Evolutionary conservation across 2,113 vertebrate species (phyloP).

Genomic region (Arvicanthis niloticus): DNA sequence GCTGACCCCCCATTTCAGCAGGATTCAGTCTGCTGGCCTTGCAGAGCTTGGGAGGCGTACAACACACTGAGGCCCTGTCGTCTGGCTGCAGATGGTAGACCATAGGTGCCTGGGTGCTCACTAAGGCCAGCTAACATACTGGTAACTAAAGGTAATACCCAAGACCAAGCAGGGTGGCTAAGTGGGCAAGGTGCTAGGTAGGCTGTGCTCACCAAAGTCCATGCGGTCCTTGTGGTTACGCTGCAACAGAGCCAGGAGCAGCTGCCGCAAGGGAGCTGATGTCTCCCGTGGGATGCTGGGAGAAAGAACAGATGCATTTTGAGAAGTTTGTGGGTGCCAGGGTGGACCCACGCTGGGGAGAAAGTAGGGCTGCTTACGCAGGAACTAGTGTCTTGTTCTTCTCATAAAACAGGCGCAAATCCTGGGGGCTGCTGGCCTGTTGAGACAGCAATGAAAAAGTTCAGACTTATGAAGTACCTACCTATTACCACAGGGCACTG

Average conservation of each 20-base stretch:
- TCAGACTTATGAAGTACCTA: not conserved
- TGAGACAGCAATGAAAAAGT: not conserved
- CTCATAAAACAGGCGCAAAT: slow-evolving; percentile 97
- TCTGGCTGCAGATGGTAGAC: not conserved
- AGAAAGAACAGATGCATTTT: not conserved
- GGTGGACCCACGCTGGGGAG: fast-evolving
- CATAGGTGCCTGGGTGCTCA: not conserved
- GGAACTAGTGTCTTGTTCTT: slow-evolving; percentile 95
- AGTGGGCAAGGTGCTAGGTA: too few species aligned
- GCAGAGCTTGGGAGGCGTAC: not conserved
- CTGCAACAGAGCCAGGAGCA: slow-evolving; percentile 94
- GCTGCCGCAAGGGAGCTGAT: slow-evolving; percentile 91
- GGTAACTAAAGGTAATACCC: not conserved
- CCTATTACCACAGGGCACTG: not conserved
- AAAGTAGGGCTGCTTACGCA: slow-evolving; percentile 88
- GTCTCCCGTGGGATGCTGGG: slow-evolving; percentile 96
- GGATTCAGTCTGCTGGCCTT: not conserved
- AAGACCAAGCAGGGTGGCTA: not conserved
- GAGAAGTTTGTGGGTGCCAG: fast-evolving
- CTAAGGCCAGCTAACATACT: not conserved
- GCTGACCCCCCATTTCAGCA: not conserved
- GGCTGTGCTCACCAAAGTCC: slow-evolving; percentile 89
- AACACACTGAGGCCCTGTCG: fast-evolving
- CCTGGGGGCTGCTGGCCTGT: slow-evolving; percentile 96
- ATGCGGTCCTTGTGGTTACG: slow-evolving; percentile 95